Evolutionary conservation across 2,888 invertebrate genomes (phyloP).

Genomic region (Chirona hameri): DNA sequence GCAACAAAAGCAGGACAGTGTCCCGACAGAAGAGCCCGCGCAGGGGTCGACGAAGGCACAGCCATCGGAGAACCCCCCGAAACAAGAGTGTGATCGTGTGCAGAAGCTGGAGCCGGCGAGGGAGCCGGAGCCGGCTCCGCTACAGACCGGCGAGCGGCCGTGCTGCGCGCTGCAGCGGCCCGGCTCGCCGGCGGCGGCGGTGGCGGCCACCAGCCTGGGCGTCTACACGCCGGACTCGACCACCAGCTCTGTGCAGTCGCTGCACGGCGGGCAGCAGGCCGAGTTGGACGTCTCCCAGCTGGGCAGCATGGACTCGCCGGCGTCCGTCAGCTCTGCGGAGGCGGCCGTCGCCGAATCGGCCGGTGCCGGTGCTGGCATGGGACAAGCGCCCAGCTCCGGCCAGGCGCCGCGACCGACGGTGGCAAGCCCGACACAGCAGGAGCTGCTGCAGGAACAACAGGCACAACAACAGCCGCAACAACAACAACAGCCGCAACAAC

Average conservation of each 20-base stretch:
- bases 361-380: not conserved
- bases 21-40: too few species aligned
- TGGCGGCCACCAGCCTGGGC: constrained; percentile 55
- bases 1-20: too few species aligned
- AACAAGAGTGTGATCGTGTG: too few species aligned
- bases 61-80: too few species aligned
- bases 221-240: constrained; percentile 82
- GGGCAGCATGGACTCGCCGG: constrained; percentile 75
- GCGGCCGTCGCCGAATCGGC: not conserved
- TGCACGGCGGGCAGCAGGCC: constrained; percentile 64
- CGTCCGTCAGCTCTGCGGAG: constrained; percentile 58
- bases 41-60: too few species aligned
- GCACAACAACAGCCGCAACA: constrained; percentile 46
- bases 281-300: constrained; percentile 79
- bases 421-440: not conserved
- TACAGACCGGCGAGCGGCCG: constrained; percentile 33
- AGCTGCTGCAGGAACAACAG: constrained; percentile 39
- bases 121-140: not conserved
- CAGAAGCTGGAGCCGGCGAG: too few species aligned
- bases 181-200: not conserved
- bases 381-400: not conserved
- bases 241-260: constrained; percentile 74
- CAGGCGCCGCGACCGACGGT: not conserved
- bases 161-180: constrained; percentile 35
- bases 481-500: constrained; percentile 49